A percentile compares a stretch with the other conserved stretches of the same genome.
Evolutionary conservation across 37 sponge, comb jelly and placozoan genomes (phyloP).

Genomic region (Crambe crambe): DNA sequence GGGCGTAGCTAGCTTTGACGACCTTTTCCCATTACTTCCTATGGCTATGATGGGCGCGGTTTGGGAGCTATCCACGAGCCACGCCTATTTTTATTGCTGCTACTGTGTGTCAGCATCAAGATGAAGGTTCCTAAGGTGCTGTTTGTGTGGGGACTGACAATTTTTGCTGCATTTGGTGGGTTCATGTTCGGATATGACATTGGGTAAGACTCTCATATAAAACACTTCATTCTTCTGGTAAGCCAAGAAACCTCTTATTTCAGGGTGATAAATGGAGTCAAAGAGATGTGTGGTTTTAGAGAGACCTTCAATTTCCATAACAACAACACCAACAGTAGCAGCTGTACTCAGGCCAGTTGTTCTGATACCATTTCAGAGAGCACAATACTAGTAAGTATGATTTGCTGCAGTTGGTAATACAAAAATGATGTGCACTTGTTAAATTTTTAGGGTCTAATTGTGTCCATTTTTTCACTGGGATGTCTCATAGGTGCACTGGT

Average conservation of each 20-base stretch:
- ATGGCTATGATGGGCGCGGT: too few relatives aligned
- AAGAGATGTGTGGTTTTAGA: conserved; percentile 64
- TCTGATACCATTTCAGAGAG: conserved; percentile 2
- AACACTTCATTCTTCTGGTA: too few relatives aligned
- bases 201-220: conserved; percentile 36
- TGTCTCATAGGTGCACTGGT: conserved; percentile 54
- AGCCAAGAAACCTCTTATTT: too few relatives aligned
- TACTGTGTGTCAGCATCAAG: too few relatives aligned
- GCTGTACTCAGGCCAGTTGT: not conserved
- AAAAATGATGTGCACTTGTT: too few relatives aligned
- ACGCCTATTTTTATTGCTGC: too few relatives aligned
- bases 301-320: conserved; percentile 34
- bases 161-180: conserved; percentile 78
- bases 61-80: too few relatives aligned
- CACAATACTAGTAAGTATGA: conserved; percentile 32
- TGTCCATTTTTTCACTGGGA: conserved; percentile 47
- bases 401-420: too few relatives aligned
- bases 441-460: conserved; percentile 42
- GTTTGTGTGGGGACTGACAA: conserved; percentile 41
- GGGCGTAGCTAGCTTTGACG: too few relatives aligned
- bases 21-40: too few relatives aligned
- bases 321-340: not conserved
- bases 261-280: conserved; percentile 68
- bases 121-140: conserved; percentile 17
- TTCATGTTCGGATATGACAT: conserved; percentile 83